These are phyloP conservation scores for Magallana angulata DNA, from an alignment of 1,140 invertebrate genomes.

Conservation along the genomic window DNA sequence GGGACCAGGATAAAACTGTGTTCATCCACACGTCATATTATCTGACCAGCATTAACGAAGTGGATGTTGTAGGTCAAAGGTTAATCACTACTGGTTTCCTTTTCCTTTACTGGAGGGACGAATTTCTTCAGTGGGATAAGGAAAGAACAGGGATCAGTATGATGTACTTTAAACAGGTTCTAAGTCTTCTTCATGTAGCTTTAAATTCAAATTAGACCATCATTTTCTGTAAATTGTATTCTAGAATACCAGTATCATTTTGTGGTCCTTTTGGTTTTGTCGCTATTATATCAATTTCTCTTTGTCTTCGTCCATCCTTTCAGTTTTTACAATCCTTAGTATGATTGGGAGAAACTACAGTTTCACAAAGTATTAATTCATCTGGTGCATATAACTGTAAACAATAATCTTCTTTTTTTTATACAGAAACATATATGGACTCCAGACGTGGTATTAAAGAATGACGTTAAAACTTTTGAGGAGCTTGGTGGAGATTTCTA, in stretches of 20 bases:
- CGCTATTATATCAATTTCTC: background rate
- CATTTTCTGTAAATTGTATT: background rate
- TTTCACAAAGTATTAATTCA: no score
- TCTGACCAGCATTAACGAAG: background rate
- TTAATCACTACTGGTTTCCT: background rate
- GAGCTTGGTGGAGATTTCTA: constrained; percentile 36
- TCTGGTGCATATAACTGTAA: background rate
- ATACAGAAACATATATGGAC: constrained; percentile 33
- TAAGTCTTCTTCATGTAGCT: background rate
- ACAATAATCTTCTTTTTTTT: background rate
- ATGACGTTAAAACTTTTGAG: constrained; percentile 24
- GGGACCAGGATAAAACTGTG: background rate
- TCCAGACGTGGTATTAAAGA: constrained; percentile 47
- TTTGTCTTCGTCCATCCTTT: background rate
- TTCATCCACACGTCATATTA: background rate
- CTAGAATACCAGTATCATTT: no score
- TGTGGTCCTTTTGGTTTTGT: background rate
- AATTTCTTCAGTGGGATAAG: constrained; percentile 14
- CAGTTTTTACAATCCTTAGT: background rate
- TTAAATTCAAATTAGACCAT: background rate
- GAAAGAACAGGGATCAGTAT: background rate
- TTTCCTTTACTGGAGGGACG: background rate
- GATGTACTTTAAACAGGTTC: constrained; percentile 8
- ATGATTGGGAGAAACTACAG: background rate
- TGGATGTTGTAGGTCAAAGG: background rate